Evolutionary conservation across 1,140 invertebrate genomes (phyloP), one percentile per base, ranked within the genome.

Genomic region (Acyrthosiphon pisum): DNA sequence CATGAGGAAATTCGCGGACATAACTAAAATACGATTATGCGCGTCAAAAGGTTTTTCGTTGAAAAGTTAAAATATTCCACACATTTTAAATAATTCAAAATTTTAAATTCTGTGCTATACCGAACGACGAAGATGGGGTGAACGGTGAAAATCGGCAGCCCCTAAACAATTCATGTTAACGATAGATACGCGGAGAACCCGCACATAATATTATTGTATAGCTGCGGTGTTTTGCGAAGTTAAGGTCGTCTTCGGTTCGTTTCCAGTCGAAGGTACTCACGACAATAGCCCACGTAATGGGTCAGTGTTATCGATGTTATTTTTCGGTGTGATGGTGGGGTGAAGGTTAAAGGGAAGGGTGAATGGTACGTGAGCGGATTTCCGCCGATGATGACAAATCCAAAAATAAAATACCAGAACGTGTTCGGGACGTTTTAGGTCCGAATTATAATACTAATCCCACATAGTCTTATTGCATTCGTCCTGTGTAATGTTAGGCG

Each of bases 381-480:
- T 0, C 14, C 56, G 6, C 14, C 35, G 35, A 90, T 18, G n/a
- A 76, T 4, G 41, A 23, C n/a, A 37, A 89, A 90, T 60, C 48
- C 6, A 6, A 60, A 60, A 90, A 90, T 41, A 90, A 90, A 90
- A 90, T 6, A 41, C 37, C 37, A 37, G 35, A 44, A 90, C 53
- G 53, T 90, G 88, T 90, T 26, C 37, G 23, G 44, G 53, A 90
- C 88, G 88, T 90, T 90, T 90, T 90, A 90, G 37, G 23, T 90
- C 37, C 53, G 37, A 90, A 90, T 90, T 90, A 90, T 41, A n/a
- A 23, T 44, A 88, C 50, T 26, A 56, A 90, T 41, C 23, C 18
- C 53, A 37, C 53, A 37, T 46, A 14, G 23, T 53, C 35, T 37
- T 76, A 76, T n/a, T 37, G 48, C 50, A 89, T 37, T 53, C n/a